phyloP scores from a whole-genome alignment of 2,888 invertebrate genomes.

The Dolichomitus sp. region DNA sequence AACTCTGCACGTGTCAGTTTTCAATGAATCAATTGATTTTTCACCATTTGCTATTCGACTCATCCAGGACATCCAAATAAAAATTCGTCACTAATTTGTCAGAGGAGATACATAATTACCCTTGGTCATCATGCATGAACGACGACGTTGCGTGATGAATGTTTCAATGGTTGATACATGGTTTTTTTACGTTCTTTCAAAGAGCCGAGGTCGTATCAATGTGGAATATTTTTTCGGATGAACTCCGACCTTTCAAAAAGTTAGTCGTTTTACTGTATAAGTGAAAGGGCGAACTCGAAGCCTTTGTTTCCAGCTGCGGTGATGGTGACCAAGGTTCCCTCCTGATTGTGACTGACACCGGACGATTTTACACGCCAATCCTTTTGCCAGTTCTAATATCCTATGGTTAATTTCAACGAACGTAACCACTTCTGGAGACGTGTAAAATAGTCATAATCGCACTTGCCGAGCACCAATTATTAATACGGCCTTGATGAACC shows the following conservation, averaged over 20 bases:
- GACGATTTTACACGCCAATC: constrained; percentile 49
- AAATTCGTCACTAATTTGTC: constrained; percentile 8
- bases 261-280: constrained; percentile 9
- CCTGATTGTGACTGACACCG: constrained; percentile 43
- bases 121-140: background rate
- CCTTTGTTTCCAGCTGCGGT: constrained; percentile 1
- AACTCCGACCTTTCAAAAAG: constrained; percentile 27
- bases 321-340: constrained; percentile 4
- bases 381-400: constrained; percentile 24
- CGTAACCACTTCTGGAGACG: background rate
- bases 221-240: background rate
- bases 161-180: background rate
- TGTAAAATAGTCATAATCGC: constrained; percentile 46
- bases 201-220: constrained; percentile 28
- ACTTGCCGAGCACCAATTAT: constrained; percentile 62
- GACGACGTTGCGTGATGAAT: background rate
- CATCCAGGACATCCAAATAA: background rate
- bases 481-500: constrained; percentile 64
- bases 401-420: background rate
- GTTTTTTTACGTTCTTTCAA: constrained; percentile 2
- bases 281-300: constrained; percentile 18
- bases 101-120: background rate
- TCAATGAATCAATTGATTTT: background rate
- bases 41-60: background rate
- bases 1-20: background rate